Base-by-base conservation (phyloP, 2,113 vertebrate genomes). In the Eubucco bourcierii region DNA sequence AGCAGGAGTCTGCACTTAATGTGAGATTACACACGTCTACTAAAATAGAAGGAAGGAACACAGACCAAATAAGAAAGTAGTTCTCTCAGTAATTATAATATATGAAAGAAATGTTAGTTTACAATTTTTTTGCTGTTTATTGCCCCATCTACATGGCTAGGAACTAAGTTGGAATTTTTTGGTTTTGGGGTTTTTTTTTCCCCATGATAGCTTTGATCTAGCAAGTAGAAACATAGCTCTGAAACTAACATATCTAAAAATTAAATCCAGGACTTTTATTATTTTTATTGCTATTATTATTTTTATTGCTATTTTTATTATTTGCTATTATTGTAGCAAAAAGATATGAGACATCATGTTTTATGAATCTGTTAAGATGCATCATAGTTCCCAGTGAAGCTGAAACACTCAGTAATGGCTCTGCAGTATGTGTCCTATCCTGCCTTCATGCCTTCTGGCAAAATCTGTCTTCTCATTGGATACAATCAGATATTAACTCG, bases 131-230 rank as follows among this genome's bases (percentile, higher is more conserved):
- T 39, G 37, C 37, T 39, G 37, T 9, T 39, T 39, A 11, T 39
- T 39, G 10, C 37, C 37, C 10, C 37, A 84, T 68, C 44, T 44
- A n/a, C 20, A 8, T 31, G 33, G 17, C 24, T 80, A 59, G 12
- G 21, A 90, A 81, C 4, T 66, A 17, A 1, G 3, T 0, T 0
- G 10, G 8, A 9, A 11, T 39, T 39, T 39, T 39, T 39, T 39
- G n/a, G n/a, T n/a, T n/a, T n/a, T n/a, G n/a, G n/a, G n/a, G n/a
- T 39, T 39, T 39, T 39, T 7, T 50, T 86, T 82, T 86, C 71
- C 19, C 34, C 8, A 10, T 9, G 2, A 47, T 4, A 74, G 27
- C 14, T 63, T 90, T 83, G 61, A 81, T 44, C 33, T 68, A 65
- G 39, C 13, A 84, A 87, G 64, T 19, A 84, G 31, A 92, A 90